Evolutionary conservation across 2,113 vertebrate species (phyloP), one percentile per base, ranked within the genome.

Genomic region (Chionodraco myersi): DNA sequence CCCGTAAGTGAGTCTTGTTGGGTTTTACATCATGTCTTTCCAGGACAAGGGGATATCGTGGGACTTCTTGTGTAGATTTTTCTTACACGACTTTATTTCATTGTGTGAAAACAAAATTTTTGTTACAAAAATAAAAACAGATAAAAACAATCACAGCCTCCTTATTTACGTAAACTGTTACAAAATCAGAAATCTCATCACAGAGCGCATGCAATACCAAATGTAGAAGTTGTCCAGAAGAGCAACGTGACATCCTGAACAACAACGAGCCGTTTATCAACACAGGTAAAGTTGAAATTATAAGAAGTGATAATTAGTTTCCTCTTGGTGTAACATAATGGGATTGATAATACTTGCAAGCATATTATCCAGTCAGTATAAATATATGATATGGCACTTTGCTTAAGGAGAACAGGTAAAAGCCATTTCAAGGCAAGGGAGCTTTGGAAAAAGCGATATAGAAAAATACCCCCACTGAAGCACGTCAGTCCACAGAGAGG

Each of bases 81-180:
- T 94, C 92, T 89, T 94, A 94, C 93, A 94, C 88, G 74, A 91
- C 88, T 93, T 94, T 93, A 93, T 94, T 95, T 94, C 84, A 91
- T 87, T 93, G 86, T 91, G 91, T 93, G 89, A 90, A 92, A 91
- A 92, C 88, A 89, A 92, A 85, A 70, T 89, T 92, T 94, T 95
- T 94, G 91, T 94, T 95, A 94, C 90, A 91, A 94, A 95, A 95
- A 94, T 93, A 94, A 94, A 92, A 91, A 91, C 72, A 70, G 91
- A 87, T 86, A 92, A 86, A 86, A 92, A 92, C 89, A 75, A 85
- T 26, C 79, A 79, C 75, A 0, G 60, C 65, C 54, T 91, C 80
- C 71, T 86, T 85, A 77, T 87, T 86, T 54, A 87, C 89, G 71
- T 85, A 75, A 83, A 86, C 79, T 66, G 77, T 84, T 65, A 85